Evolutionary conservation across 2,888 invertebrate species (phyloP).

Genomic region (Sepiola atlantica): DNA sequence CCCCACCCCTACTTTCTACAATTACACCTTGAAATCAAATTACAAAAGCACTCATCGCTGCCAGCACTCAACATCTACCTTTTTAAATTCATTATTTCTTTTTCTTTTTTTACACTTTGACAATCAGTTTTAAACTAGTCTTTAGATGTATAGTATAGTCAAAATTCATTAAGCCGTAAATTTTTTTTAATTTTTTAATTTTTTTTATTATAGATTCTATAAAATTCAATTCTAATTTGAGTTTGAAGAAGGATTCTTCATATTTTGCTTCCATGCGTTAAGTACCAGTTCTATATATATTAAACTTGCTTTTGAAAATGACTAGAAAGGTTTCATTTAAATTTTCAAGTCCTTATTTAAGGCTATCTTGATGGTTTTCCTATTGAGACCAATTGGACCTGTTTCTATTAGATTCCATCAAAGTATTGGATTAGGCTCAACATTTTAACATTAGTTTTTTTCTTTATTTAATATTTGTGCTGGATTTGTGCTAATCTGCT

Average conservation of each 20-base stretch:
- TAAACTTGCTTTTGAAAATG: not conserved
- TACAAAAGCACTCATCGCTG: not conserved
- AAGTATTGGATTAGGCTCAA: not conserved
- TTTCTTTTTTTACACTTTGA: not conserved
- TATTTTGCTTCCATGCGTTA: not conserved
- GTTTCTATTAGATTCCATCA: not conserved
- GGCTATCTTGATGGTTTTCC: not conserved
- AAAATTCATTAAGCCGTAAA: too few species aligned
- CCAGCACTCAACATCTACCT: not conserved
- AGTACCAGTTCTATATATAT: not conserved
- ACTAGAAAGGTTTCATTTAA: not conserved
- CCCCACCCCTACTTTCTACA: not conserved
- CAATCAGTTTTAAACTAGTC: not conserved
- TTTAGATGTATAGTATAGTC: too few species aligned
- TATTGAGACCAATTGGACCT: not conserved
- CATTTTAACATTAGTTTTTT: not conserved
- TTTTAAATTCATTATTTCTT: not conserved
- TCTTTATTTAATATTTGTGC: not conserved
- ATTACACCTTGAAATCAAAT: not conserved
- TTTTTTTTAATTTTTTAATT: too few species aligned
- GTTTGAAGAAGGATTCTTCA: not conserved
- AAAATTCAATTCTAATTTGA: not conserved
- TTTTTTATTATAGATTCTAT: not conserved
- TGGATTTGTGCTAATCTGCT: constrained; percentile 32
- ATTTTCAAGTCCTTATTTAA: not conserved